Evolutionary conservation across 2,888 invertebrate genomes (phyloP).

Genomic region (Agonopterix arenella): DNA sequence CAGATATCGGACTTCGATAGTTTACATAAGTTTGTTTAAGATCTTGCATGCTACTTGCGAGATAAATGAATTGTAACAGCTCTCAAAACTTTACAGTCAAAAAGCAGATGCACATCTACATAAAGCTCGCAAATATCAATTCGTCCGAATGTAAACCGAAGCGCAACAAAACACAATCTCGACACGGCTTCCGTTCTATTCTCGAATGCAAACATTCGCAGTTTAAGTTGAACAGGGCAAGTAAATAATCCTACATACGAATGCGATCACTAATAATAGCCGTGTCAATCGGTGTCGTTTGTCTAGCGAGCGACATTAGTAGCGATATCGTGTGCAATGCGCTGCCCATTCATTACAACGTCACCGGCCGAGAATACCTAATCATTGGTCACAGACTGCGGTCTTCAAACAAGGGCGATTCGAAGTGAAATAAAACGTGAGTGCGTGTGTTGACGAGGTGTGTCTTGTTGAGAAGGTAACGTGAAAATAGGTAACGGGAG

Average conservation of each 20-base stretch:
- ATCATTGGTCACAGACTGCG: background rate
- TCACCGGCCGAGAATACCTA: constrained; percentile 18
- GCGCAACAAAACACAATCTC: constrained; percentile 24
- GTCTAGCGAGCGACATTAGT: constrained; percentile 42
- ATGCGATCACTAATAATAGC: constrained; percentile 41
- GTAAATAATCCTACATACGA: constrained; percentile 26
- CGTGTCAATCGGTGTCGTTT: constrained; percentile 50
- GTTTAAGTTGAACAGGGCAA: constrained; percentile 18
- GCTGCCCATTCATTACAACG: constrained; percentile 42
- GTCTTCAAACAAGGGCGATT: background rate
- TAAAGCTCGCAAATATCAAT: background rate
- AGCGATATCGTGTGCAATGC: constrained; percentile 40
- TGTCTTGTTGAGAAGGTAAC: no score
- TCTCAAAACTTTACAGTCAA: background rate
- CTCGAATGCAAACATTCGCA: constrained; percentile 39
- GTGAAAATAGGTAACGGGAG: no score
- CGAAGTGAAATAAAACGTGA: no score
- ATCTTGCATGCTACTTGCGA: no score
- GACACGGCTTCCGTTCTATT: constrained; percentile 47
- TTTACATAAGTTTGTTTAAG: no score
- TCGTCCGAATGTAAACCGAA: constrained; percentile 7
- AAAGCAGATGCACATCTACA: background rate
- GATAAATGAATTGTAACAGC: background rate
- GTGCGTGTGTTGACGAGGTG: background rate
- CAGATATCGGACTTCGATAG: no score